These are phyloP conservation scores for Lacerta viridis DNA, from an alignment of 2,797 vertebrate species.

Conservation along the genomic window DNA sequence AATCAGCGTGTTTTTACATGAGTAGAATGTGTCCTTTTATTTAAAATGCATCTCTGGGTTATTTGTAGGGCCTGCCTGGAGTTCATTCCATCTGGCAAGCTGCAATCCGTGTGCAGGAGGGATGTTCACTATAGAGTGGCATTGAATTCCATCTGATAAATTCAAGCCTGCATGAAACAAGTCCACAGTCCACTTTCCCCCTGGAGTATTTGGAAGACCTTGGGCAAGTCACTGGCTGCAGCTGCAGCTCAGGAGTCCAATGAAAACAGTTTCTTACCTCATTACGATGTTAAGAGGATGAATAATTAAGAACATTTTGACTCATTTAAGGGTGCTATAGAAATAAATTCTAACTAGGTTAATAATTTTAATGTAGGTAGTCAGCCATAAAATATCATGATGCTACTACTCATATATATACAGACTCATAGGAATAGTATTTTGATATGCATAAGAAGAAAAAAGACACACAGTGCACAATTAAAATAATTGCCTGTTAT, in stretches of 20 bases:
- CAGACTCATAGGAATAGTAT: neutral
- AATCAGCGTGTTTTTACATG: too few species aligned
- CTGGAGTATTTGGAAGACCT: neutral
- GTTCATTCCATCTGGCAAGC: too few species aligned
- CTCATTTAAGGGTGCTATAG: neutral
- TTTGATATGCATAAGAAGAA: neutral
- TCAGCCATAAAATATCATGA: slow-evolving; percentile 7
- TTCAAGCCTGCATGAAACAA: neutral
- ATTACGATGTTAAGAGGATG: neutral
- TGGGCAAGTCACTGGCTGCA: neutral
- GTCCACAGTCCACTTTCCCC: neutral
- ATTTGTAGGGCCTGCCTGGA: too few species aligned
- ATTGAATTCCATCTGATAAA: too few species aligned
- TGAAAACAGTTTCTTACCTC: neutral
- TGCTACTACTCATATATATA: neutral
- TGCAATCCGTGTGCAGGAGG: too few species aligned
- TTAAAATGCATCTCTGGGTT: too few species aligned
- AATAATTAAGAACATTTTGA: neutral
- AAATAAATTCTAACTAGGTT: slow-evolving; percentile 26
- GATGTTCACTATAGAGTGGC: too few species aligned
- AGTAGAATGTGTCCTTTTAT: too few species aligned
- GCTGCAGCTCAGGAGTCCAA: neutral
- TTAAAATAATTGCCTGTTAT: neutral
- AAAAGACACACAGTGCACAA: neutral
- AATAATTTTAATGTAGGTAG: slow-evolving; percentile 16